A percentile compares a stretch with the other conserved stretches of the same genome.
These are phyloP conservation scores for Nothoprocta pentlandii DNA, from an alignment of 2,113 vertebrate genomes.

Conservation along the genomic window DNA sequence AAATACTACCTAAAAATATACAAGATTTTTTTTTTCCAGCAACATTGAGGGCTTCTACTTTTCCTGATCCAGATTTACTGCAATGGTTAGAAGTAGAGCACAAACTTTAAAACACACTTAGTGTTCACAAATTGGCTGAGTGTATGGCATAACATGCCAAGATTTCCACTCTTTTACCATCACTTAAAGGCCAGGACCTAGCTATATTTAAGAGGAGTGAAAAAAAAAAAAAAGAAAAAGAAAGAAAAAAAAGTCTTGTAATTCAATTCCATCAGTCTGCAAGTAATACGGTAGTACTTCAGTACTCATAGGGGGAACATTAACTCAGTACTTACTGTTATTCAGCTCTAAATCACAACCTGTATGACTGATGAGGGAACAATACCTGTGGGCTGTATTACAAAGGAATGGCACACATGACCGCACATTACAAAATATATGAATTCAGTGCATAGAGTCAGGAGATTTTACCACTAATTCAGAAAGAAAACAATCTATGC, in stretches of 20 bases:
- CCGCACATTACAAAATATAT: not conserved
- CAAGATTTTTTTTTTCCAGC: not conserved
- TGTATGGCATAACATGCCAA: not conserved
- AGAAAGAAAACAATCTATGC: not conserved
- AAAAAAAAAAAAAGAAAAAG: not conserved
- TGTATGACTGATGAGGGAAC: not conserved
- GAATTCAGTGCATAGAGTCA: not conserved
- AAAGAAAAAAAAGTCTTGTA: not conserved
- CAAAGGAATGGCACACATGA: not conserved
- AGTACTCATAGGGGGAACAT: not conserved
- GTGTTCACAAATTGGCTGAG: not conserved
- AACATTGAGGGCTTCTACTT: not conserved
- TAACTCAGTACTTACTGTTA: not conserved
- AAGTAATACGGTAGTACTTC: not conserved
- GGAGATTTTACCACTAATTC: not conserved
- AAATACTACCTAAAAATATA: not conserved
- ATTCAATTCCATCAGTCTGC: not conserved
- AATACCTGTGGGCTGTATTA: not conserved
- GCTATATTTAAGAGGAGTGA: not conserved
- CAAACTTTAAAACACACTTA: not conserved
- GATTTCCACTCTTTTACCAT: not conserved
- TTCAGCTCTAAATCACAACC: not conserved
- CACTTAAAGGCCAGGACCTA: not conserved
- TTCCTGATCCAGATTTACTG: not conserved
- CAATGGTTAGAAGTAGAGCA: not conserved